Evolutionary conservation across 2,113 vertebrate genomes (phyloP), one percentile per base, ranked within the genome.

Genomic region (Mus pahari): DNA sequence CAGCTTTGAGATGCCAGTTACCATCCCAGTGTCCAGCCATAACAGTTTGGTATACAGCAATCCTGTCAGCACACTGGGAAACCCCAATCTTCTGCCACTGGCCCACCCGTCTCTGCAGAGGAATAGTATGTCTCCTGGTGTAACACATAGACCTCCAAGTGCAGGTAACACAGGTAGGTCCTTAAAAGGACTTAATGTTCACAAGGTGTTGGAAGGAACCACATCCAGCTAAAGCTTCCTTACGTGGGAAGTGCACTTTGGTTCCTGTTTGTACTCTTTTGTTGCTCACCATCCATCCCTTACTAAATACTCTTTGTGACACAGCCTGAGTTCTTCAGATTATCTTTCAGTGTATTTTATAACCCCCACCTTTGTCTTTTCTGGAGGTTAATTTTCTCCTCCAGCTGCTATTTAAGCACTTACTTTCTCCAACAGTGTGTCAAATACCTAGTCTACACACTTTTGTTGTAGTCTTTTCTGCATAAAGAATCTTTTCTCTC

Each of bases 61-160:
- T 97, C 99, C 99, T 22, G 99, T 99, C 84, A 99, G 99, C 96
- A 99, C 99, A 1, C 98, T 99, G 98, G 99, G 99, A 96, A 99
- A 99, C 98, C 99, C 99, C 98, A 99, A 99, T 98, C 99, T 99
- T 98, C 98, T 99, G 98, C 99, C 99, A 2, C 98, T 99, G 98
- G 98, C 99, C 89, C 99, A 99, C 98, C 99, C 99, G 96, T 99
- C 99, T 97, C 99, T 99, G 98, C 99, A 99, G 98, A 99, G 99
- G 98, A 99, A 99, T 98, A 99, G 99, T 98, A 99, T 99, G 99
- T 99, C 99, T 98, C 99, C 99, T 91, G 99, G 99, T 86, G 97
- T 98, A 66, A 98, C 99, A 98, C 99, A 99, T 99, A 99, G 99
- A 98, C 99, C 99, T 97, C 99, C 99, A 2, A 99, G 99, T 99